Evolutionary conservation across 1,140 invertebrate species (phyloP), one percentile per base, ranked within the genome.

Genomic region (Gryon sp.): DNA sequence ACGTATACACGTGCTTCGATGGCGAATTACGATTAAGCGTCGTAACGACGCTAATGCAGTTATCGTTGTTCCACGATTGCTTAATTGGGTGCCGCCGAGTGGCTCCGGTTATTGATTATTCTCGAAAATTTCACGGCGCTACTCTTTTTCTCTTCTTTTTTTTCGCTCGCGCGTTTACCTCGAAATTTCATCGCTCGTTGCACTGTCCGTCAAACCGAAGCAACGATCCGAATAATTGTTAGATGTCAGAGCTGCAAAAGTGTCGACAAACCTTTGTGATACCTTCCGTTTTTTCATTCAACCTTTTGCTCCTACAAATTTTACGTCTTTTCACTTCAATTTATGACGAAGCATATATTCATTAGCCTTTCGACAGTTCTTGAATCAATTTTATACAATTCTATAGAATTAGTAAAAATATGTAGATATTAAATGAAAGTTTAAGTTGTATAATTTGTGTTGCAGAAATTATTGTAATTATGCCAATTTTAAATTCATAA

Each of bases 41-140:
- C 45, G 45, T 69, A 60, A 52, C 22, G 32, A 41, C 66, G 34
- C 14, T 16, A 22, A 38, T 74, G 70, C 60, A 74, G 60, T 75
- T 68, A 66, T 55, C 72, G 62, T 48, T 55, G 38, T 75, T 75
- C 62, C 53, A 32, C 57, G 62, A 75, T 60, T 62, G 72, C 34
- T 68, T 75, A 75, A 75, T 75, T 75, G 72, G 46, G 40, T 19
- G 55, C 38, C 40, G 18, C 30, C 60, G 70, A 59, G 30, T 52
- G 52, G 45, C 59, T 63, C 57, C 43, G 53, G 18, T 74, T n/a
- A 75, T 75, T 66, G 70, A 75, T 75, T 62, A 75, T 62, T 46
- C 24, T 52, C 57, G 59, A 66, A 75, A 75, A 75, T 75, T 72
- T 65, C 50, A 63, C 36, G 59, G 26, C 34, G 52, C 36, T 74